These are phyloP conservation scores for Hydropsyche betteni DNA, from an alignment of 2,888 invertebrate species.

Conservation along the genomic window DNA sequence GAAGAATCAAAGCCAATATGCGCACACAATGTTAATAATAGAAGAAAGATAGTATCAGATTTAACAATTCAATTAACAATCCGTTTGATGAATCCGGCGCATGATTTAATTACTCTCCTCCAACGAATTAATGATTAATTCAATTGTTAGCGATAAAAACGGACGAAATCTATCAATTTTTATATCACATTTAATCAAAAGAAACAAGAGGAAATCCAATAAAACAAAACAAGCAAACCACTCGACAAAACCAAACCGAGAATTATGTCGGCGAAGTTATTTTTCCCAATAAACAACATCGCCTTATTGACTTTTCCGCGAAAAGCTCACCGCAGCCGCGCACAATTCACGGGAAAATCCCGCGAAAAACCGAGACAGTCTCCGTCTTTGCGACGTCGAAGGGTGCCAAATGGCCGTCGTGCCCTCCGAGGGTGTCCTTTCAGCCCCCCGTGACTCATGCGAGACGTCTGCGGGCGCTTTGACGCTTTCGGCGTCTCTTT, in stretches of 20 bases:
- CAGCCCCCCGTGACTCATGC: conserved; percentile 5
- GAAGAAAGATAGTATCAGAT: too few relatives aligned
- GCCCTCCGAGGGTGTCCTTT: background rate
- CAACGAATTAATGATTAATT: too few relatives aligned
- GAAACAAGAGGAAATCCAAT: background rate
- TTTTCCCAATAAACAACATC: background rate
- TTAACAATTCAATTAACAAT: too few relatives aligned
- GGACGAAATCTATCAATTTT: too few relatives aligned
- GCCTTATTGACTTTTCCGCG: background rate
- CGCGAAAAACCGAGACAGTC: conserved; percentile 14
- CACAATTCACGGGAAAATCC: conserved; percentile 13
- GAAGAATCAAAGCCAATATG: too few relatives aligned
- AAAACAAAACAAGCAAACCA: background rate
- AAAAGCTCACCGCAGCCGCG: background rate
- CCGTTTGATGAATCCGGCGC: too few relatives aligned
- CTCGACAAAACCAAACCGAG: background rate
- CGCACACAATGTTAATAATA: too few relatives aligned
- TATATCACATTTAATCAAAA: background rate
- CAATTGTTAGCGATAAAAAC: too few relatives aligned
- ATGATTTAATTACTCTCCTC: too few relatives aligned
- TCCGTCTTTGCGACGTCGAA: background rate
- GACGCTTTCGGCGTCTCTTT: background rate
- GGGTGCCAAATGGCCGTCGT: conserved; percentile 15
- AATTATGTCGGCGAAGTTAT: background rate
- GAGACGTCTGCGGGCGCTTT: conserved; percentile 3